Percentiles rank a stretch among this genome's conserved stretches.
Evolutionary conservation across 2,888 invertebrate species (phyloP).

Genomic region (Pandemis heparana): DNA sequence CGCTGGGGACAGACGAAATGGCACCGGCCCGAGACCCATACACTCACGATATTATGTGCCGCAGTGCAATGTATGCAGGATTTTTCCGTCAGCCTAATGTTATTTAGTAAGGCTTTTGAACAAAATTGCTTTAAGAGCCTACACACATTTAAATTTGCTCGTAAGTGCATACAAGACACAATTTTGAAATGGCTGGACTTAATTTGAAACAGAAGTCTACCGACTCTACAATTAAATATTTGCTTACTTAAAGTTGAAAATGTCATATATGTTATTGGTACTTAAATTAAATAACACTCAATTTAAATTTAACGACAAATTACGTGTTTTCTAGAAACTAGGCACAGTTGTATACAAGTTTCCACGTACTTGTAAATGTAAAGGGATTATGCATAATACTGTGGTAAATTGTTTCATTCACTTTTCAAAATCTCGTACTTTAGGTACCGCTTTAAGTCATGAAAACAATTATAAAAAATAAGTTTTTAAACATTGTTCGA

Average conservation of each 20-base stretch:
- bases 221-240: neutral
- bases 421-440: neutral
- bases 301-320: constrained; percentile 15
- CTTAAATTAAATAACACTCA: neutral
- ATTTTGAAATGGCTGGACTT: neutral
- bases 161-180: neutral
- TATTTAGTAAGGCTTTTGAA: constrained; percentile 15
- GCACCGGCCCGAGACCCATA: constrained; percentile 43
- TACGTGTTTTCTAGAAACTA: constrained; percentile 7
- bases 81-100: constrained; percentile 39
- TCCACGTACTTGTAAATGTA: neutral
- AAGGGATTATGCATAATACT: neutral
- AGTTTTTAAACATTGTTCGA: neutral
- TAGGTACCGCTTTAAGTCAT: neutral
- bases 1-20: constrained; percentile 48
- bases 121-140: constrained; percentile 3
- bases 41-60: constrained; percentile 29
- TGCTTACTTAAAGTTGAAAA: constrained; percentile 16
- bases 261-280: constrained; percentile 7
- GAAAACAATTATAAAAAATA: too few species aligned
- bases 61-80: constrained; percentile 9
- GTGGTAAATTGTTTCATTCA: too few species aligned
- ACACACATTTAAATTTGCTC: neutral
- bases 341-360: neutral
- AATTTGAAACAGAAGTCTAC: neutral